Evolutionary conservation across 2,113 vertebrate genomes (phyloP).

Genomic region (Apodemus speciosus): DNA sequence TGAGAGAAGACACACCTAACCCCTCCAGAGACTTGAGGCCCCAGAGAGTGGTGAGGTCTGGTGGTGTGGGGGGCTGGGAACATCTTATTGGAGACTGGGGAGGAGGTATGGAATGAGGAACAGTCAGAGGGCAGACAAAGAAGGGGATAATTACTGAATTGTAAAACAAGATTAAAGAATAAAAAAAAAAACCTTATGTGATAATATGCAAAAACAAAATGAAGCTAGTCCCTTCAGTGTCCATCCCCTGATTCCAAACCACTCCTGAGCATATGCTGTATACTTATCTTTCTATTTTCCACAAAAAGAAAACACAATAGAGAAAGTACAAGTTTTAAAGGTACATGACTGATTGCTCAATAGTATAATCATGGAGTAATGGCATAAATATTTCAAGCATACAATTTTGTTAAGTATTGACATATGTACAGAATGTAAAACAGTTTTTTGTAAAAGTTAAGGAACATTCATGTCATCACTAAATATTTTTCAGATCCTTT

Average conservation of each 20-base stretch:
- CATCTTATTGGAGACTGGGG: too few species aligned
- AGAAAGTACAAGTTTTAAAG: not conserved
- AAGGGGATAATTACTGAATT: too few species aligned
- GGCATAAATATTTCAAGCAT: conserved; percentile 2
- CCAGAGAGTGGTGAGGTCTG: too few species aligned
- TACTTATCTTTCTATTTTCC: not conserved
- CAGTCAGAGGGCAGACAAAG: too few species aligned
- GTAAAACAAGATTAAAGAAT: not conserved
- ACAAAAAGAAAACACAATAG: conserved; percentile 32
- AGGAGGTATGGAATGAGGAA: too few species aligned
- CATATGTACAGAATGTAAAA: not conserved
- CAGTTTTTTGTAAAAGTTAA: not conserved
- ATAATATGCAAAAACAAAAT: not conserved
- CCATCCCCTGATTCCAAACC: not conserved
- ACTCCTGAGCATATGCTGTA: not conserved
- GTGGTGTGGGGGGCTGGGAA: too few species aligned
- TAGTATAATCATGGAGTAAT: not conserved
- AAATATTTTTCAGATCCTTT: not conserved
- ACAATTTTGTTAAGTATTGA: not conserved
- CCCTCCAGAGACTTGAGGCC: too few species aligned
- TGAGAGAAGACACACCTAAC: too few species aligned
- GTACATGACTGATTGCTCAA: not conserved
- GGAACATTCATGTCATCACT: not conserved
- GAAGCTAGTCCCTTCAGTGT: not conserved
- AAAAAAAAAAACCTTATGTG: not conserved